Conservation (phyloP, 2,113 vertebrate species). For the Oceanodroma tethys region DNA sequence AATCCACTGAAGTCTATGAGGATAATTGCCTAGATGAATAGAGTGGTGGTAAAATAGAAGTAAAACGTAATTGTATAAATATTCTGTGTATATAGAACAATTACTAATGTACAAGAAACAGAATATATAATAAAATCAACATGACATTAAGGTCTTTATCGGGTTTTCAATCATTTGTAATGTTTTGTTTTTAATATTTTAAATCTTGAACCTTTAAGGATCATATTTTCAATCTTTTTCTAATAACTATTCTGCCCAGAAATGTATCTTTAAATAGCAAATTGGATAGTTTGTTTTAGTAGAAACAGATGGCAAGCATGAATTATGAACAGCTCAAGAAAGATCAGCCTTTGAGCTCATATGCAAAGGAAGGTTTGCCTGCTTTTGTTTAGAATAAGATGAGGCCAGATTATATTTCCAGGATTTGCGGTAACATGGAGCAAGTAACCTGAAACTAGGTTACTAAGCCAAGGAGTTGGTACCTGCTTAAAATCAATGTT, state of each 20-base stretch:
- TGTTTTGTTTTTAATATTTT: background rate
- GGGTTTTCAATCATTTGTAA: background rate
- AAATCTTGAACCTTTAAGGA: background rate
- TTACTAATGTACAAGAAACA: background rate
- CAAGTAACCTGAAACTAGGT: background rate
- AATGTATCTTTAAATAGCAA: background rate
- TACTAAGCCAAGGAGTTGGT: background rate
- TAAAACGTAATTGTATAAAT: background rate
- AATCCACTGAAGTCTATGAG: background rate
- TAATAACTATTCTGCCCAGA: background rate
- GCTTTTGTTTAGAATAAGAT: background rate
- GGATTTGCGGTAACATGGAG: background rate
- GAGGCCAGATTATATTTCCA: background rate
- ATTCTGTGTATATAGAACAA: background rate
- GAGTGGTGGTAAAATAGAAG: background rate
- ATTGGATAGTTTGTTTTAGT: background rate
- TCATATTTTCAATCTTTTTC: background rate
- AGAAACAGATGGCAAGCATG: conserved; percentile 11
- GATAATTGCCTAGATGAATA: background rate
- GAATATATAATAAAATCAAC: background rate
- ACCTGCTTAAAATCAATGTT: background rate
- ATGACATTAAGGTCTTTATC: background rate
- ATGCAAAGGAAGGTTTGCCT: background rate
- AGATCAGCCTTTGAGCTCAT: conserved; percentile 13
- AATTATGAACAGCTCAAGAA: conserved; percentile 29